These are phyloP conservation scores for Amblyjoppa proteus DNA, from an alignment of 2,888 invertebrate genomes.

Conservation along the genomic window DNA sequence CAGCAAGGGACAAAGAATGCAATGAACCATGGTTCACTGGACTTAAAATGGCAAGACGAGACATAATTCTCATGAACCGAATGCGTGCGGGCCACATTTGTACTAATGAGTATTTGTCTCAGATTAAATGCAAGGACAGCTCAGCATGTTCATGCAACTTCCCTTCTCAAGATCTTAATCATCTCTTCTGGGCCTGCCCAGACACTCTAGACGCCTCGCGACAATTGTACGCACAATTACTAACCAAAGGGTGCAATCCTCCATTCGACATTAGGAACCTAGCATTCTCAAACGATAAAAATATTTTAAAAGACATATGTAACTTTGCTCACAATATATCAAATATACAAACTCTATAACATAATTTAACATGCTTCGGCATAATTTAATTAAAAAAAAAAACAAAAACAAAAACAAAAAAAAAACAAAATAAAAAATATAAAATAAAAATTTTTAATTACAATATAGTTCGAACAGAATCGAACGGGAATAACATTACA, in stretches of 20 bases:
- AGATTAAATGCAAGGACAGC: background rate
- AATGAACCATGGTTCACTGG: conserved; percentile 12
- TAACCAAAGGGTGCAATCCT: background rate
- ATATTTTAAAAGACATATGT: background rate
- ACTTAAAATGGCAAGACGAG: background rate
- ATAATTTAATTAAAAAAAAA: no score
- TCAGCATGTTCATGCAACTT: background rate
- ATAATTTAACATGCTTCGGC: background rate
- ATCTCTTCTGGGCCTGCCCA: background rate
- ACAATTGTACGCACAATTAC: background rate
- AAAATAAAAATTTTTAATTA: no score
- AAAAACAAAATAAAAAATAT: no score
- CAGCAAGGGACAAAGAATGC: background rate
- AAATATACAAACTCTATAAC: background rate
- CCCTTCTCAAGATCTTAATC: background rate
- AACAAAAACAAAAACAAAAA: no score
- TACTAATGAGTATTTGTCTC: background rate
- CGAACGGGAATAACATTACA: no score
- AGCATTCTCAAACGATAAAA: background rate
- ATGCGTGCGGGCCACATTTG: conserved; percentile 12
- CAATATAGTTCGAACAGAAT: no score
- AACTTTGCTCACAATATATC: background rate
- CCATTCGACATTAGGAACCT: background rate
- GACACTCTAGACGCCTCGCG: background rate
- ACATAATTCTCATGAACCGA: conserved; percentile 8